Evolutionary conservation across 2,888 invertebrate genomes (phyloP), one percentile per base, ranked within the genome.

Genomic region (Folsomia candida): DNA sequence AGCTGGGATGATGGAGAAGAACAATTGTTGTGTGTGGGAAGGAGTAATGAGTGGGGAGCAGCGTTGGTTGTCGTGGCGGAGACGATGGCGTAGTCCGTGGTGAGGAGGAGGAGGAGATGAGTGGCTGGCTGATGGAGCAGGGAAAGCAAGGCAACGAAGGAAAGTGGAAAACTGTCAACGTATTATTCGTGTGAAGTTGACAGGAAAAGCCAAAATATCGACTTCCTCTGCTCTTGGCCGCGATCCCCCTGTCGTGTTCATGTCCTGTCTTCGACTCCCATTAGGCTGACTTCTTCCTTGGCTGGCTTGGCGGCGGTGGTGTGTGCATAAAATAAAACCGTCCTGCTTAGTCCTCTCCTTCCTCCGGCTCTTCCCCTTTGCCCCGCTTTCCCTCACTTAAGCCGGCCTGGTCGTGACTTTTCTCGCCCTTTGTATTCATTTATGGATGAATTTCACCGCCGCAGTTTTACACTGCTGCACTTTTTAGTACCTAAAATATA

Each of bases 171-270:
- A 69, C 68, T 69, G 68, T 69, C 68, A 59, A 25, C 59, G 25
- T 59, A 59, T 59, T 26, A 59, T 59, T 59, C 59, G 59, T n/a
- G n/a, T 59, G 59, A 59, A 24, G 59, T 59, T 54, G 68, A 63
- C 63, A 63, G 62, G 63, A 61, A 61, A 69, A 62, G 68, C 61
- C 68, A 57, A 69, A 69, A 69, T 63, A 69, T 68, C 68, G 68
- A 68, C 68, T 68, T 60, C 27, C 68, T 68, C 14, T 9, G 37
- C 14, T 37, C 51, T 61, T 59, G 59, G 59, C 59, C 25, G 4
- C 14, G 59, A 25, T 59, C 59, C 59, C 14, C 14, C 25, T 20
- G 59, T 59, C 59, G 59, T 59, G 59, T 59, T 59, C 59, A 26
- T 59, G 59, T 59, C 59, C 59, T 59, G 59, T 59, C 59, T 25